Evolutionary conservation across 2,888 invertebrate genomes (phyloP), one percentile per base, ranked within the genome.

Genomic region (Aplocera efformata): DNA sequence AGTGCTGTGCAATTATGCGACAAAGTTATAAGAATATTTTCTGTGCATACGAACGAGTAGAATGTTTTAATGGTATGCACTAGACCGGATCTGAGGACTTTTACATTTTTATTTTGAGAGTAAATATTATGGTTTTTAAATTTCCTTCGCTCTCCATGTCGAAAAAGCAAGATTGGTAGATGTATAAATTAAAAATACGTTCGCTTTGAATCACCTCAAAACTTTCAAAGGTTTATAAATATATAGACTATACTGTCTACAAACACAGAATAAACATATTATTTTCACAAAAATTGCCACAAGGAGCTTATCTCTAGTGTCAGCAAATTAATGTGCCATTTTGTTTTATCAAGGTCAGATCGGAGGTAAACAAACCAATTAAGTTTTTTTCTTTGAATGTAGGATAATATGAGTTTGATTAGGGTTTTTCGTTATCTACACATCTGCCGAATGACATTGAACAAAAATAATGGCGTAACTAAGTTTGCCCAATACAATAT

Each of bases 1-100:
- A 17, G 13, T 40, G 31, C 37, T 45, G 28, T 48, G 72, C 76
- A 80, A 80, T 81, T 83, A 84, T 78, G 69, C 70, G 73, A 77
- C 79, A 74, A 67, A 70, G 69, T 71, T 73, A 72, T 67, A 74
- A 72, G 63, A 48, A 42, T 37, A 45, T 36, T 26, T 40, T 40
- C 44, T 44, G 28, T 23, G 35, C 27, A 35, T 1, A 33, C 42
- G 41, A 41, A 37, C 25, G 24, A 41, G 23, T 11, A 32, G 26
- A 29, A 25, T 30, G 32, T 41, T 35, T 34, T 25, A 34, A 32
- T 17, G 13, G 2, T 5, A 17, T 17, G 13, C 2, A 3, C 5
- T 5, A 17, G 13, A 17, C 13, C 5, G 13, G n/a, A n/a, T 17
- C 3, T 17, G 13, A 3, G 13, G 2, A 3, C 2, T 17, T 17